phyloP scores from a whole-genome alignment of 2,113 vertebrate genomes.

The Dinomys branickii region DNA sequence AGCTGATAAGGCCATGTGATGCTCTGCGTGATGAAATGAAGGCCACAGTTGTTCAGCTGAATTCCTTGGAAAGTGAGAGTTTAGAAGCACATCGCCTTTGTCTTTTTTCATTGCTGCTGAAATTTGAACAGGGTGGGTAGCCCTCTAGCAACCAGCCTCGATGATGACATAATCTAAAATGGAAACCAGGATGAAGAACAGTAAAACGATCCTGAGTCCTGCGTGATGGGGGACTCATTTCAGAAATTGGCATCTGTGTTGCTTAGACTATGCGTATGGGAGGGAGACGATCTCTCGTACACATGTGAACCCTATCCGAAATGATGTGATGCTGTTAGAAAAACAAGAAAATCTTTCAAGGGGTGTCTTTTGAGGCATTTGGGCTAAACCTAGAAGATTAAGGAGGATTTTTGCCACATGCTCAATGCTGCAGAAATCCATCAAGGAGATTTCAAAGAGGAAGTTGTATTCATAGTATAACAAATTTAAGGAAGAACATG shows the following conservation, averaged over 20 bases:
- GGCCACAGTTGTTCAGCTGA: neutral
- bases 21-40: neutral
- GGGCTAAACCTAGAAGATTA: conserved; percentile 27
- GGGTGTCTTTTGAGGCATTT: neutral
- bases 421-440: neutral
- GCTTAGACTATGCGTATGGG: neutral
- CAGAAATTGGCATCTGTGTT: neutral
- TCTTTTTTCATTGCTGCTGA: neutral
- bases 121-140: neutral
- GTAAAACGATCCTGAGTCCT: neutral
- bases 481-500: neutral
- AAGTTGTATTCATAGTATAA: neutral
- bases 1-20: neutral
- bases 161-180: neutral
- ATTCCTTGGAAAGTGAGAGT: neutral
- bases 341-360: neutral
- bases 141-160: neutral
- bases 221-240: neutral
- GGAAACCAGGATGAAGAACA: neutral
- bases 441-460: conserved; percentile 17
- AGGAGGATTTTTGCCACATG: conserved; percentile 20
- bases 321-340: neutral
- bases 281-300: neutral
- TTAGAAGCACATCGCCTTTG: neutral
- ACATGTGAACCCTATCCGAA: conserved; percentile 25